These are phyloP conservation scores for Notolabrus celidotus DNA, from an alignment of 2,797 vertebrate species.

Conservation along the genomic window DNA sequence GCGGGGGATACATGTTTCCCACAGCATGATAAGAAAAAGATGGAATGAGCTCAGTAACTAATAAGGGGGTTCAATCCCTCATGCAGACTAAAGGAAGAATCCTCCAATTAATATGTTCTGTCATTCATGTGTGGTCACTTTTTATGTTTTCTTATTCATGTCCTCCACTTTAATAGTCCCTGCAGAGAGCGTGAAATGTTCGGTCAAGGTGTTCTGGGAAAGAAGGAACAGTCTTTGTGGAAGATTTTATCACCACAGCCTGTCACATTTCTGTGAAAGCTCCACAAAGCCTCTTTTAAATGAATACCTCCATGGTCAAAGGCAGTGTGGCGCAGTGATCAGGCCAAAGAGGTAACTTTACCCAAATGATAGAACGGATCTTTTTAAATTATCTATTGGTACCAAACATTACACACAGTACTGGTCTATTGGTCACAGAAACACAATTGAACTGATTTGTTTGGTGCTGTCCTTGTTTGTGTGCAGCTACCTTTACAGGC, in stretches of 20 bases:
- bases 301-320: not conserved
- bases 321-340: too few relatives aligned
- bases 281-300: not conserved
- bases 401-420: too few relatives aligned
- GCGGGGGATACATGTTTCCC: slow-evolving; percentile 31
- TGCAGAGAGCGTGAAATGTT: slow-evolving; percentile 22
- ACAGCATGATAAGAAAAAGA: slow-evolving; percentile 57
- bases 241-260: too few relatives aligned
- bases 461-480: too few relatives aligned
- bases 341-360: too few relatives aligned
- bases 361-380: too few relatives aligned
- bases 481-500: too few relatives aligned
- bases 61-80: slow-evolving; percentile 65
- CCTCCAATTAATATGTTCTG: slow-evolving; percentile 21
- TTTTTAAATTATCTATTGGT: too few relatives aligned
- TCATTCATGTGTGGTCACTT: slow-evolving; percentile 23
- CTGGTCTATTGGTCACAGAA: too few relatives aligned
- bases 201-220: slow-evolving; percentile 1
- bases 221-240: not conserved
- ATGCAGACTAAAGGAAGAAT: slow-evolving; percentile 38
- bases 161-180: slow-evolving; percentile 12
- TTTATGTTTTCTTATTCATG: slow-evolving; percentile 31
- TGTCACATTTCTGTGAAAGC: too few relatives aligned
- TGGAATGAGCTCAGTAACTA: slow-evolving; percentile 50
- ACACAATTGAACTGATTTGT: too few relatives aligned